phyloP scores from a whole-genome alignment of 2,113 vertebrate species.

The Dendrocopos noguchii region DNA sequence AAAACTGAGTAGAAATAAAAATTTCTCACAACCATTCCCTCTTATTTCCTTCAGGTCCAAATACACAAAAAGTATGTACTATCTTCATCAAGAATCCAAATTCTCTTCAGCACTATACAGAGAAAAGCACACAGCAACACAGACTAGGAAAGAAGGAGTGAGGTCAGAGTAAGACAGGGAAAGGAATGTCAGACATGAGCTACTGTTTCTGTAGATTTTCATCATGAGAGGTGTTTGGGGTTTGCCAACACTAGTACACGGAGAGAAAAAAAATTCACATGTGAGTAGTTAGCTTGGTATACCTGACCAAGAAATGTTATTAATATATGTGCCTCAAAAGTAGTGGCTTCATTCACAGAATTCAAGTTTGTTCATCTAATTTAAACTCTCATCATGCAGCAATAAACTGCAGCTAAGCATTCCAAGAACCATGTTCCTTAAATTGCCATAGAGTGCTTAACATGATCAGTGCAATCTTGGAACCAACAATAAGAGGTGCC shows the following conservation, averaged over 20 bases:
- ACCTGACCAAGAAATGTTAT: not conserved
- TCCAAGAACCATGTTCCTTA: not conserved
- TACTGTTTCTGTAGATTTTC: not conserved
- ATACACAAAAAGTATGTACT: not conserved
- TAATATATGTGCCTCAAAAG: not conserved
- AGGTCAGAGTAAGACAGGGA: not conserved
- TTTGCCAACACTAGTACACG: not conserved
- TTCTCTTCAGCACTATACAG: not conserved
- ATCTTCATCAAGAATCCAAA: not conserved
- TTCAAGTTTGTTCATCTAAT: not conserved
- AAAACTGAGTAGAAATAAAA: not conserved
- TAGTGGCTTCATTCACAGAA: not conserved
- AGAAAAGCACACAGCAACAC: not conserved
- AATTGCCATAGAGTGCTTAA: not conserved
- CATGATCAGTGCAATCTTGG: not conserved
- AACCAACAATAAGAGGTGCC: not conserved
- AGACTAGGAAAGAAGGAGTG: not conserved
- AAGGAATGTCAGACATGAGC: not conserved
- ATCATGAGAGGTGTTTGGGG: not conserved
- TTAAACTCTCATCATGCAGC: not conserved
- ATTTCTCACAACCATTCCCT: not conserved
- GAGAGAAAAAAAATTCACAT: not conserved
- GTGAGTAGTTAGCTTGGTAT: not conserved
- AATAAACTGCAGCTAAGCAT: not conserved
- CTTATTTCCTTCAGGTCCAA: not conserved